phyloP scores from a whole-genome alignment of 1,140 invertebrate genomes.

The Eurosta solidaginis region DNA sequence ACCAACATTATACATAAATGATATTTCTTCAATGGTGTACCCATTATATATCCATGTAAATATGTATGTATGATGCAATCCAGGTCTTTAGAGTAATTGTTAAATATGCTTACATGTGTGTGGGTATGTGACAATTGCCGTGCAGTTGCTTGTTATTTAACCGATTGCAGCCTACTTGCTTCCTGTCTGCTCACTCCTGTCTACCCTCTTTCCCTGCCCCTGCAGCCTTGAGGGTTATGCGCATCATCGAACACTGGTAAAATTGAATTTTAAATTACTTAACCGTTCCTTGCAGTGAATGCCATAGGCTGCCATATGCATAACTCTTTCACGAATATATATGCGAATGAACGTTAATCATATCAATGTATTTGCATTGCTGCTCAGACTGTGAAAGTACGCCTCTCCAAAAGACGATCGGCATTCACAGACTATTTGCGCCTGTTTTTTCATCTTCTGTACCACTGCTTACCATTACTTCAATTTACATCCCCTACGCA shows the following conservation, averaged over 20 bases:
- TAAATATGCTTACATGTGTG: neutral
- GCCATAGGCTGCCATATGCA: neutral
- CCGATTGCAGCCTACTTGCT: neutral
- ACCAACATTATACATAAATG: no score
- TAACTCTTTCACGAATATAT: neutral
- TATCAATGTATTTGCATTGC: neutral
- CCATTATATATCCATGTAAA: neutral
- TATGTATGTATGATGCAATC: neutral
- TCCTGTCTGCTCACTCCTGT: no score
- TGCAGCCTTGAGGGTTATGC: no score
- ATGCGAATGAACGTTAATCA: conserved; percentile 11
- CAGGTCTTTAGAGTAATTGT: no score
- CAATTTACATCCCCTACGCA: neutral
- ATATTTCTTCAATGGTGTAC: no score
- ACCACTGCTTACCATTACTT: neutral
- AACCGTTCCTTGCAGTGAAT: neutral
- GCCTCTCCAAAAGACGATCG: neutral
- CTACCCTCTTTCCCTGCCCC: no score
- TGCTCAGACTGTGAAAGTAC: neutral
- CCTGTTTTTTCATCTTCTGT: neutral
- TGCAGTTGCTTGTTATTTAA: neutral
- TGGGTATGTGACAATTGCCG: neutral
- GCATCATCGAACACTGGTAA: neutral
- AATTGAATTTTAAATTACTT: conserved; percentile 19
- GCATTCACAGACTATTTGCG: neutral